phyloP scores from a whole-genome alignment of 2,888 invertebrate species.

The Lycocerus yunnanus region DNA sequence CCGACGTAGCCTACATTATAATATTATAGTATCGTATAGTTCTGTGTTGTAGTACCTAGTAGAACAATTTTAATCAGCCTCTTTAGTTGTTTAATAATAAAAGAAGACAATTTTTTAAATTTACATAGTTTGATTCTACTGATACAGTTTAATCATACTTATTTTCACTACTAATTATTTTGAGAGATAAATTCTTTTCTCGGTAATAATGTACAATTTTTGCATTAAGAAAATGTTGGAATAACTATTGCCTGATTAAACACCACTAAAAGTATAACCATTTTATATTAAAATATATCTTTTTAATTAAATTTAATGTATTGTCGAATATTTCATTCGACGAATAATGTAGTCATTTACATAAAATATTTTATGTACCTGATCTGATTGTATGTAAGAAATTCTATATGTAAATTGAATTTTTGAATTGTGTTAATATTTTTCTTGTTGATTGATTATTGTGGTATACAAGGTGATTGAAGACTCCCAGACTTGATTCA shows the following conservation, averaged over 20 bases:
- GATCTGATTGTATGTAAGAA: slow-evolving; percentile 8
- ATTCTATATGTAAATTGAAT: not conserved
- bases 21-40: not conserved
- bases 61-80: not conserved
- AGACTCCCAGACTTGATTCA: not conserved
- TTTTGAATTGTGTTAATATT: not conserved
- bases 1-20: not conserved
- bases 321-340: not conserved
- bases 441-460: not conserved
- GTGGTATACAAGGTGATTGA: not conserved
- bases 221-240: not conserved
- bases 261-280: not conserved
- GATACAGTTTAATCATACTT: not conserved
- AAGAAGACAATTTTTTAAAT: not conserved
- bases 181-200: not conserved
- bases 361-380: slow-evolving; percentile 16
- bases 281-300: not conserved
- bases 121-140: not conserved
- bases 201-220: not conserved
- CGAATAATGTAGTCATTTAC: slow-evolving; percentile 10
- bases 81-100: not conserved
- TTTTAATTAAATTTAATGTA: not conserved
- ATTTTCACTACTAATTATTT: not conserved
- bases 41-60: not conserved
- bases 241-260: not conserved